Percentiles rank a stretch among this genome's conserved stretches.
These are phyloP conservation scores for Meloe dianella DNA, from an alignment of 2,888 invertebrate genomes.

Conservation along the genomic window DNA sequence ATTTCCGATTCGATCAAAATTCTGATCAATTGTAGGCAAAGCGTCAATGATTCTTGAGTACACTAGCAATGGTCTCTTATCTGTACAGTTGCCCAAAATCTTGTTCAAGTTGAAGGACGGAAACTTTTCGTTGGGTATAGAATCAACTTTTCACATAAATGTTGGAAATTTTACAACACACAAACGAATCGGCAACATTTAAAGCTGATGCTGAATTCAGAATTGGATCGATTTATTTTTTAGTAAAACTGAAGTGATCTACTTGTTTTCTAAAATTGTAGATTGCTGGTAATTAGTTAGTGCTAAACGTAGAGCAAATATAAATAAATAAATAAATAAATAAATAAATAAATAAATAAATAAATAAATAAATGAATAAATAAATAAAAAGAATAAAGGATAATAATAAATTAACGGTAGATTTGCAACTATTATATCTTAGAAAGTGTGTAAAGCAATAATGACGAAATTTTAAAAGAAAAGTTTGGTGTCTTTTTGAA, in stretches of 20 bases:
- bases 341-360: background rate
- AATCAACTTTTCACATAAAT: too few relatives aligned
- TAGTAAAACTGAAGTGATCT: background rate
- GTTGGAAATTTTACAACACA: too few relatives aligned
- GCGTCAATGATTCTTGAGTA: too few relatives aligned
- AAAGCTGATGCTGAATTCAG: background rate
- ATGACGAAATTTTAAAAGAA: background rate
- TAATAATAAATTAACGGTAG: background rate
- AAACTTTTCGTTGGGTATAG: too few relatives aligned
- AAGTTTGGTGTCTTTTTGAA: background rate
- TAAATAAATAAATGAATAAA: background rate
- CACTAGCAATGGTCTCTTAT: too few relatives aligned
- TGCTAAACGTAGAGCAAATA: constrained; percentile 5
- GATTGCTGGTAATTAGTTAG: background rate
- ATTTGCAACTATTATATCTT: background rate
- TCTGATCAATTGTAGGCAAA: too few relatives aligned
- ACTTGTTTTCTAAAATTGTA: constrained; percentile 3
- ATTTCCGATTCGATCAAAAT: too few relatives aligned
- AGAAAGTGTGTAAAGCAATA: background rate
- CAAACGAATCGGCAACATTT: background rate
- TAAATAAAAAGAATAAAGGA: background rate
- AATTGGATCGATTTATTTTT: background rate
- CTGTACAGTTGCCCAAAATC: too few relatives aligned
- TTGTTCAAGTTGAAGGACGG: too few relatives aligned
- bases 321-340: background rate